Percentiles rank a stretch among this genome's conserved stretches.
phyloP scores from a whole-genome alignment of 2,888 invertebrate genomes.

The Hirtodrosophila alboralis region DNA sequence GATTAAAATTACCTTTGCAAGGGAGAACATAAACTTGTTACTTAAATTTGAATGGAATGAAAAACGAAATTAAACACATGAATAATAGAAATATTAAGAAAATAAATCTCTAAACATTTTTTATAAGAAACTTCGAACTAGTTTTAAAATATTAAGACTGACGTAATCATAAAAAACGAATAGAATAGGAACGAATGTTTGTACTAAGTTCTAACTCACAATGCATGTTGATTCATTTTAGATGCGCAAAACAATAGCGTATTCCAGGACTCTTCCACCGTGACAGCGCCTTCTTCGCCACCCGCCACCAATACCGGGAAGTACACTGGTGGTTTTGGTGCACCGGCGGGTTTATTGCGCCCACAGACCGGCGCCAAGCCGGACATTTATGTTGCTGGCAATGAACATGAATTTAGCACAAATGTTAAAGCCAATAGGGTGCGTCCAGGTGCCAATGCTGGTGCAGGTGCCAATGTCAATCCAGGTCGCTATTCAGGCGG shows the following conservation, averaged over 20 bases:
- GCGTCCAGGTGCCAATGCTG: constrained; percentile 20
- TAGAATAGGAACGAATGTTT: too few species aligned
- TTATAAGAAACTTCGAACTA: too few species aligned
- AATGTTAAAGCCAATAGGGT: constrained; percentile 31
- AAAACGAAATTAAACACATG: too few species aligned
- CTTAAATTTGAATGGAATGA: too few species aligned
- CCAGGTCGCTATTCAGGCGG: constrained; percentile 72
- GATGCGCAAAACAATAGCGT: constrained; percentile 29
- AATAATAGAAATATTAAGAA: too few species aligned
- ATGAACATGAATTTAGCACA: constrained; percentile 51
- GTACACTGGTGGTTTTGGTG: constrained; percentile 82
- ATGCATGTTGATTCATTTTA: neutral
- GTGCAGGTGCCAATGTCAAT: constrained; percentile 13
- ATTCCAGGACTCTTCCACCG: neutral
- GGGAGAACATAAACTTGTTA: too few species aligned
- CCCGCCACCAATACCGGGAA: constrained; percentile 57
- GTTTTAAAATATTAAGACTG: too few species aligned
- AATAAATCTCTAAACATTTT: too few species aligned
- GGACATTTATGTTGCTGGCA: constrained; percentile 65
- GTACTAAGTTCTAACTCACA: too few species aligned
- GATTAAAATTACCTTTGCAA: too few species aligned
- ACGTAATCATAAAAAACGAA: too few species aligned
- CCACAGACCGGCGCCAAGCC: constrained; percentile 35
- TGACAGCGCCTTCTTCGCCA: neutral
- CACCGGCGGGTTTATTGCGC: constrained; percentile 54